These are phyloP conservation scores for Callaeas wilsoni DNA, from an alignment of 2,113 vertebrate species.

Conservation along the genomic window DNA sequence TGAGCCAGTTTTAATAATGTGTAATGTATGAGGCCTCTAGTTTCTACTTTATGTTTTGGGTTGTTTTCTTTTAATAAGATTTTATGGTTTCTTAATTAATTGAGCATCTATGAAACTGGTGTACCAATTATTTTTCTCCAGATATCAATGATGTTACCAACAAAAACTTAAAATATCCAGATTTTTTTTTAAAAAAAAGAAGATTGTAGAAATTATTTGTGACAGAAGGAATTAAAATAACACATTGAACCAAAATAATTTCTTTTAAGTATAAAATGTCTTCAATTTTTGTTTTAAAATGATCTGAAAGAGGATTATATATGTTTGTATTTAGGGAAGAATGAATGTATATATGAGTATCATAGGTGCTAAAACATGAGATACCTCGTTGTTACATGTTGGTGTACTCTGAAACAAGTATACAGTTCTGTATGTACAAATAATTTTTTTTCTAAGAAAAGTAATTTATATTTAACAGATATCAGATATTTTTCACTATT, in stretches of 20 bases:
- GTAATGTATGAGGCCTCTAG: not conserved
- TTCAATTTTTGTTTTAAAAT: not conserved
- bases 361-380: not conserved
- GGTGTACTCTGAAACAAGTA: not conserved
- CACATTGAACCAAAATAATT: not conserved
- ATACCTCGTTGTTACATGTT: not conserved
- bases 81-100: slow-evolving; percentile 32
- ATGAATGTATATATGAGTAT: not conserved
- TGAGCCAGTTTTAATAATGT: not conserved
- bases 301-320: not conserved
- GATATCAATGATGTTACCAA: not conserved
- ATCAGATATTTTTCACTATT: not conserved
- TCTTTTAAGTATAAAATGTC: not conserved
- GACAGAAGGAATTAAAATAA: not conserved
- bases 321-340: not conserved
- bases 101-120: slow-evolving; percentile 11
- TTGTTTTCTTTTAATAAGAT: not conserved
- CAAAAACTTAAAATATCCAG: not conserved
- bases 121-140: slow-evolving; percentile 12
- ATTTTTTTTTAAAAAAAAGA: not conserved
- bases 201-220: not conserved
- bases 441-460: not conserved
- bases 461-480: not conserved
- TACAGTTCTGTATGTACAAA: not conserved
- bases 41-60: not conserved